Evolutionary conservation across 2,797 vertebrate species (phyloP), one percentile per base, ranked within the genome.

Genomic region (Phyllotis vaccarum): DNA sequence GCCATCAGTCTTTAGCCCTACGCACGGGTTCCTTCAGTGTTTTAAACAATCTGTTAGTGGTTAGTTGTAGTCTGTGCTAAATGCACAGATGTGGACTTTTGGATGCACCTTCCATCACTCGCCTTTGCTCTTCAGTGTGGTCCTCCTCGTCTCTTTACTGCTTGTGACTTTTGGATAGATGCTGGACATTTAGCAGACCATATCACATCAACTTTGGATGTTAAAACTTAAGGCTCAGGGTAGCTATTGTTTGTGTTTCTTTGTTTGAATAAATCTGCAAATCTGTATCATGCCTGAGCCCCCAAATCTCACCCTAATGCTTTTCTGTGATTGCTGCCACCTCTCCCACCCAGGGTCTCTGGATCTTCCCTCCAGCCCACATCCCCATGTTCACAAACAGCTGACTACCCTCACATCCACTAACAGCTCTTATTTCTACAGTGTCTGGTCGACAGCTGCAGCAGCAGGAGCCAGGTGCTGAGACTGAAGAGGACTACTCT

Each of bases 371-470:
- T 46, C 31, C 4, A 74, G 7, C 16, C 80, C 2, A 31, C 0
- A 31, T 17, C 37, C 70, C 72, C 8, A 43, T 27, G 52, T 0
- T 34, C 21, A 0, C 27, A 5, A 13, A 14, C 3, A 46, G 22
- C 0, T 78, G 19, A 0, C 17, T 1, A 0, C 79, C 40, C 0
- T 46, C 22, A 0, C 0, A 3, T 0, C 8, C 64, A 0, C 83
- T 93, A 19, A 92, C 22, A 0, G 22, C 43, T 21, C 37, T 27
- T 93, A n/a, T 95, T 80, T 93, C 97, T 90, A 54, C 97, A 99
- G 99, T 98, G 97, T 98, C 98, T 19, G 99, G 98, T 76, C 98
- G 98, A 79, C 98, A 99, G 97, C 98, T 99, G 92, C 99, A 98
- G 91, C 99, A 98, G 0, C 98, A 99, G 37, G 99, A 99, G 82